A percentile compares a stretch with the other conserved stretches of the same genome.
Evolutionary conservation across 1,140 invertebrate genomes (phyloP).

Genomic region (Drosophila rufa): DNA sequence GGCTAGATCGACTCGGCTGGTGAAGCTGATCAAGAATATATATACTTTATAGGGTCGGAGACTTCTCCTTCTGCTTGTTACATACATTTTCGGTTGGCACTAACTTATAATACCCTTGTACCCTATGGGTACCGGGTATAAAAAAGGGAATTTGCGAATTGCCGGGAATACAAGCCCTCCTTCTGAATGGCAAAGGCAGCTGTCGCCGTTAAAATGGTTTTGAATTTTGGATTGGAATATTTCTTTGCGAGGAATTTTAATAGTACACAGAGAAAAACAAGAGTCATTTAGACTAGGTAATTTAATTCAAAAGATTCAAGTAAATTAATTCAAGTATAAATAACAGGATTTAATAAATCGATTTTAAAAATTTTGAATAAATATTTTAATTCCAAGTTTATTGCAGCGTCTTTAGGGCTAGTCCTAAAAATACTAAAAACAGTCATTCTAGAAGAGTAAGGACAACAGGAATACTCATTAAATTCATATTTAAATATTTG

Average conservation of each 20-base stretch:
- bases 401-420: too few species aligned
- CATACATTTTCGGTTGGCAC: too few species aligned
- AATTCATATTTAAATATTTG: too few species aligned
- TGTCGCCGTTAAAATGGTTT: conserved; percentile 69
- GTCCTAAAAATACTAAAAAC: background rate
- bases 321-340: too few species aligned
- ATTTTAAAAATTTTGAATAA: background rate
- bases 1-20: too few species aligned
- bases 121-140: too few species aligned
- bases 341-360: background rate
- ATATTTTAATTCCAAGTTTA: background rate
- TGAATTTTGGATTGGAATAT: conserved; percentile 64
- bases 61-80: too few species aligned
- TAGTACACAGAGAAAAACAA: conserved; percentile 22
- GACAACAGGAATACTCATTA: too few species aligned
- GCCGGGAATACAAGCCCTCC: background rate
- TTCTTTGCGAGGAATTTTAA: conserved; percentile 39
- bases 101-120: too few species aligned
- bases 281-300: background rate
- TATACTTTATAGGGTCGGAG: too few species aligned
- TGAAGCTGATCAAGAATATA: too few species aligned
- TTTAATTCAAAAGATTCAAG: background rate
- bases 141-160: conserved; percentile 59
- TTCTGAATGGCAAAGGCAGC: conserved; percentile 48
- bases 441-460: too few species aligned